Evolutionary conservation across 2,797 vertebrate genomes (phyloP), one percentile per base, ranked within the genome.

Genomic region (Oryzias dopingdopingensis): DNA sequence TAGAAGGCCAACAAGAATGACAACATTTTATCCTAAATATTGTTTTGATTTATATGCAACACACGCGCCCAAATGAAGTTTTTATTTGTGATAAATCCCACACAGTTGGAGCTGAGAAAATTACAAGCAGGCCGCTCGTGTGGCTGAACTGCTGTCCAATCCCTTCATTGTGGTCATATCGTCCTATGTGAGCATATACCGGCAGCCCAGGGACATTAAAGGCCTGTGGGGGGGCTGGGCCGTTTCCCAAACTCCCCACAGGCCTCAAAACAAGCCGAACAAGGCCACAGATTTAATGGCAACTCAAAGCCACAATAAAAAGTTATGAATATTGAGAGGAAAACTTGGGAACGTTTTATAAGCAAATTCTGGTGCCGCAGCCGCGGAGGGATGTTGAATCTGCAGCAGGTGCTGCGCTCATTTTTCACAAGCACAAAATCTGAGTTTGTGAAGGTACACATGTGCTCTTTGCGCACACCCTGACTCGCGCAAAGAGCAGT

Each of bases 161-260:
- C 85, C 86, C 67, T 49, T 89, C 80, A 88, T 91, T 89, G 88
- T 88, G 90, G 88, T 89, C 81, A 82, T 78, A 79, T 91, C 74
- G 62, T 78, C 43, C 74, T 67, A 70, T 64, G 77, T 56, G 50
- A 72, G 75, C 67, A 79, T 59, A 81, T 76, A 80, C 73, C 76
- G 67, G 58, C 80, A 80, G 74, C 59, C 74, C 65, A 57, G 72
- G 68, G 67, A 67, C 56, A 64, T 64, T 62, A 43, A 58, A 65
- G 67, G 73, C 69, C 81, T 68, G 63, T 70, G 59, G 77, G 72
- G 26, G 75, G 65, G 60, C 73, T 80, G 83, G 83, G 74, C 53
- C 3, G 42, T 62, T 76, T 83, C 86, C 85, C 74, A 52, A 78
- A 52, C 70, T 74, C 70, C 72, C 71, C 70, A 68, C 76, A 78